Evolutionary conservation across 2,888 invertebrate genomes (phyloP).

Genomic region (Terebella lapidaria): DNA sequence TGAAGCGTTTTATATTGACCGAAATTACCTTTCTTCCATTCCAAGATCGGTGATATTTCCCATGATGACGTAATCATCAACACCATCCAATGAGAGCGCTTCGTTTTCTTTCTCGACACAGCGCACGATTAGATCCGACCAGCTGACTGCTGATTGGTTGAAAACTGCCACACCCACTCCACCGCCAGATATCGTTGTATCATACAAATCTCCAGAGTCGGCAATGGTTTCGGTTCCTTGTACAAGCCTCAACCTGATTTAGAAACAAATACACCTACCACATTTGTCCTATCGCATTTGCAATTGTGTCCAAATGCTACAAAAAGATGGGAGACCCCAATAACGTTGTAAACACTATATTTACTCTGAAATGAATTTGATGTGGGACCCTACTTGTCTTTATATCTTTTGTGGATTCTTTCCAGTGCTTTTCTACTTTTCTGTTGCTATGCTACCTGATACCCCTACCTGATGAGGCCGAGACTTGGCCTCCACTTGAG

Average conservation of each 20-base stretch:
- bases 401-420: no score
- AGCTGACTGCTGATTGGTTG: slow-evolving; percentile 30
- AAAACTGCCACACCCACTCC: slow-evolving; percentile 34
- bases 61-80: slow-evolving; percentile 31
- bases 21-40: slow-evolving; percentile 5
- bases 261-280: not conserved
- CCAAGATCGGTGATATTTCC: slow-evolving; percentile 15
- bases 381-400: no score
- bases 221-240: slow-evolving; percentile 8
- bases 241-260: slow-evolving; percentile 9
- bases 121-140: slow-evolving; percentile 30
- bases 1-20: not conserved
- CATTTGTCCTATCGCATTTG: not conserved
- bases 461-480: slow-evolving; percentile 10
- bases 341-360: no score
- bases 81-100: slow-evolving; percentile 34
- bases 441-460: no score
- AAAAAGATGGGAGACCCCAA: no score
- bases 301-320: not conserved
- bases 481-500: slow-evolving; percentile 28
- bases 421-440: no score
- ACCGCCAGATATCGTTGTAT: slow-evolving; percentile 35
- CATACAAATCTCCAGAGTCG: slow-evolving; percentile 37
- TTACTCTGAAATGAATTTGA: no score
- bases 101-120: slow-evolving; percentile 29